Evolutionary conservation across 2,888 invertebrate genomes (phyloP).

Genomic region (Caenorhabditis becei): DNA sequence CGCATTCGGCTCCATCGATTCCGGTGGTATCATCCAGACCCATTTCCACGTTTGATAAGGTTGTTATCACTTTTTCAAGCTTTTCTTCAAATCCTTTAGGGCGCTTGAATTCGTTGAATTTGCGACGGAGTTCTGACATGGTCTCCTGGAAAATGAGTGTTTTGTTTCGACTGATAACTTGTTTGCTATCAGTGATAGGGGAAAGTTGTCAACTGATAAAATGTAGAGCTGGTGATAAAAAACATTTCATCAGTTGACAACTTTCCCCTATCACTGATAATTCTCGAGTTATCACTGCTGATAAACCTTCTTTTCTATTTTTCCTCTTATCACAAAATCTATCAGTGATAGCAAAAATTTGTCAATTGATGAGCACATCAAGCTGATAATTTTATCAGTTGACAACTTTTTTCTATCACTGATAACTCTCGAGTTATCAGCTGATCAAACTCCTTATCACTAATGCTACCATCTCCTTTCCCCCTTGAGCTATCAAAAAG

Average conservation of each 20-base stretch:
- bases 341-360: no score
- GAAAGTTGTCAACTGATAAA: neutral
- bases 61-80: constrained; percentile 61
- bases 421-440: constrained; percentile 2
- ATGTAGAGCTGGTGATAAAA: neutral
- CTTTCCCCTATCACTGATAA: neutral
- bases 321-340: neutral
- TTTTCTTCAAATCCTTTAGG: constrained; percentile 75
- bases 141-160: constrained; percentile 53
- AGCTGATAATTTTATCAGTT: no score
- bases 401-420: no score
- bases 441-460: neutral
- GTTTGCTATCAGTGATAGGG: neutral
- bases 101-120: constrained; percentile 76
- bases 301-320: neutral
- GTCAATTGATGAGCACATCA: no score
- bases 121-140: constrained; percentile 62
- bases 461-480: neutral
- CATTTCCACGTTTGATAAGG: constrained; percentile 72
- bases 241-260: neutral
- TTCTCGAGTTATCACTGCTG: neutral
- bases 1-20: constrained; percentile 66
- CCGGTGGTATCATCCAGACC: constrained; percentile 76
- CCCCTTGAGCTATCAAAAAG: neutral
- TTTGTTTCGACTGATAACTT: neutral